These are phyloP conservation scores for Myrmecobius fasciatus DNA, from an alignment of 2,113 vertebrate genomes.

Conservation along the genomic window DNA sequence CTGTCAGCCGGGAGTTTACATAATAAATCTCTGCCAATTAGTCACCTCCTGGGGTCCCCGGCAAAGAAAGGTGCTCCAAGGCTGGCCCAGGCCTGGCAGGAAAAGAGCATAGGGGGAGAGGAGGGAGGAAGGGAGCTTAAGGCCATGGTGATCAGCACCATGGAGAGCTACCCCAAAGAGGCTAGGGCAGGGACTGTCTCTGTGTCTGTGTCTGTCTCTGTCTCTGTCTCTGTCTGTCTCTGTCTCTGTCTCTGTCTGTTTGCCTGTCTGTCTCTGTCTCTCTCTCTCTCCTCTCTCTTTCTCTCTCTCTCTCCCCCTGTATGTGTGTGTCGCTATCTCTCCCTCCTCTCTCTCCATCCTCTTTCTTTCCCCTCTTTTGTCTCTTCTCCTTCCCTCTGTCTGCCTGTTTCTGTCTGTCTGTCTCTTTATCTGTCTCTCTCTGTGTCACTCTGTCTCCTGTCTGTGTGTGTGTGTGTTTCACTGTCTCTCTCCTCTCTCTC, in stretches of 20 bases:
- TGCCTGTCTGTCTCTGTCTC: background rate
- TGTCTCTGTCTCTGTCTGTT: fast-evolving
- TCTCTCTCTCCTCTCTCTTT: background rate
- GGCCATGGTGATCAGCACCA: background rate
- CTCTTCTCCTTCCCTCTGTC: no score
- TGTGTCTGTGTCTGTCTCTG: background rate
- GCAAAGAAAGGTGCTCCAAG: background rate
- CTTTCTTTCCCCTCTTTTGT: no score
- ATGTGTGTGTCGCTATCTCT: no score
- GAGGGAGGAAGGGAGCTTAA: background rate
- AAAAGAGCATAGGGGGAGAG: background rate
- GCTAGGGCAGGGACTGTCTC: no score
- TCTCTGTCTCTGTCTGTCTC: no score
- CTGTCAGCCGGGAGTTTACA: background rate
- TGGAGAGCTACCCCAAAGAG: background rate
- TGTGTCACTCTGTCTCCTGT: no score
- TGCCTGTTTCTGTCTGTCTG: no score
- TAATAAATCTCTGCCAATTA: background rate
- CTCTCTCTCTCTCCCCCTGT: no score
- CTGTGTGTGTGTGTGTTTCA: no score
- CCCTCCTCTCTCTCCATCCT: no score
- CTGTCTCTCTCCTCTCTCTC: no score
- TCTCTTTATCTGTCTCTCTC: no score
- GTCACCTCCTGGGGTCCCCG: background rate
- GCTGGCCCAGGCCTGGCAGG: background rate